Evolutionary conservation across 1,140 invertebrate genomes (phyloP), one percentile per base, ranked within the genome.

Genomic region (Pseudomyrmex concolor): DNA sequence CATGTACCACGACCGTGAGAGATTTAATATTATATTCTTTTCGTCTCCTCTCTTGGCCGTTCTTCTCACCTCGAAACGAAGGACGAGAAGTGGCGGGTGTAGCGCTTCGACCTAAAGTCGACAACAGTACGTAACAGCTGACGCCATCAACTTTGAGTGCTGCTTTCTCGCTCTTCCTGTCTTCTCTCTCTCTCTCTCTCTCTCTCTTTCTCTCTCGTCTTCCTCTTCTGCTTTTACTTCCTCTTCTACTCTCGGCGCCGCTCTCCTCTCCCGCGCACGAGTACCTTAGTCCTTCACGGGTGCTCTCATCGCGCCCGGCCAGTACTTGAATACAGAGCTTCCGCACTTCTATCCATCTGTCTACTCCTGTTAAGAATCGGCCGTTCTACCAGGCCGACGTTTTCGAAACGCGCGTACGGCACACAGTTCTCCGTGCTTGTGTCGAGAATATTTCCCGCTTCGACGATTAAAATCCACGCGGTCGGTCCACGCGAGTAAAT

Each of bases 41-140:
- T 68, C 19, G 25, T 22, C 77, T 19, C 64, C 22, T n/a, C 43
- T 8, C 54, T 60, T 19, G 64, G 48, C 34, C 25, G 57, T 17
- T 77, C 34, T n/a, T 68, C 17, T 80, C 51, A 34, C 50, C 12
- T 2, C n/a, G 12, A 45, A 17, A 7, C 13, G 71, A 22, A 25
- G 57, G 70, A 71, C 34, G 51, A 25, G 13, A 19, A 15, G 17
- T 10, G 25, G 74, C 50, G 15, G 57, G 4, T 54, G 62, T 43
- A 82, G 48, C 45, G 54, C 48, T 45, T 19, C 34, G 66, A 62
- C 54, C 34, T 48, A 57, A 63, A 74, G 87, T 85, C 86, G 90
- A 87, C 89, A 91, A 90, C 89, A 91, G 89, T 92, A 90, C 87
- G 89, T 92, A 92, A 91, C 91, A 92, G 90, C 91, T 92, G 91